A percentile compares a stretch with the other conserved stretches of the same genome.
Conservation (phyloP, 2,888 invertebrate genomes). For the Sinopyrophorus schimmeli region DNA sequence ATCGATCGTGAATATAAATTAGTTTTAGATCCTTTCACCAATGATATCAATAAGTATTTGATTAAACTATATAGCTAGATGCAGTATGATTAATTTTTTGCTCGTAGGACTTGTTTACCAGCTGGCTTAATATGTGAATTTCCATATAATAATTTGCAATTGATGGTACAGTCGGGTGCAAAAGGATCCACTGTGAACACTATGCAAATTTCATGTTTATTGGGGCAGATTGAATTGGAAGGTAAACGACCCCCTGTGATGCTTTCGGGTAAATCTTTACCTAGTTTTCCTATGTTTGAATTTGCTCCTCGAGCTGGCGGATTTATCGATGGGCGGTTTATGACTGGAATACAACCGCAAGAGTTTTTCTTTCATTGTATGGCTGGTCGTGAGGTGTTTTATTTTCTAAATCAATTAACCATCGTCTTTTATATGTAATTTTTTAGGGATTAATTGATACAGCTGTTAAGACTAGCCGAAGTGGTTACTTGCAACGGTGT, state of each 20-base stretch:
- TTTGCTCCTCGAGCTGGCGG: constrained; percentile 91
- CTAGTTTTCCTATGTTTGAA: constrained; percentile 89
- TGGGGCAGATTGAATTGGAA: constrained; percentile 98
- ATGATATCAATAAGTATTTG: constrained; percentile 80
- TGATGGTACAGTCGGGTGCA: constrained; percentile 98
- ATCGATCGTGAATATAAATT: constrained; percentile 84
- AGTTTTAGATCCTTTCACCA: constrained; percentile 79
- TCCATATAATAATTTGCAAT: constrained; percentile 93
- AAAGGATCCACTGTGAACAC: constrained; percentile 98
- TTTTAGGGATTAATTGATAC: constrained; percentile 94
- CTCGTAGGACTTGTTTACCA: constrained; percentile 73
- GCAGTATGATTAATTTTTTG: not conserved
- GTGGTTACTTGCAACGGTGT: constrained; percentile 97
- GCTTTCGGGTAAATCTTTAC: constrained; percentile 89
- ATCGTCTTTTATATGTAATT: constrained; percentile 12
- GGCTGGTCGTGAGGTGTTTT: constrained; percentile 99
- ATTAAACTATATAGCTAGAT: too few species aligned
- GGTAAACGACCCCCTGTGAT: constrained; percentile 95
- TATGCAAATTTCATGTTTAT: constrained; percentile 96
- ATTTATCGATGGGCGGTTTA: constrained; percentile 93
- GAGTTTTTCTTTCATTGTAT: constrained; percentile 99
- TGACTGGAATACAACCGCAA: constrained; percentile 98
- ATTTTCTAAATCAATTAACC: not conserved
- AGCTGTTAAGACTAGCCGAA: constrained; percentile 98
- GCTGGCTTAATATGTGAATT: constrained; percentile 84